Conservation (phyloP, 2,888 invertebrate genomes). For the Ecliptopera silaceata region DNA sequence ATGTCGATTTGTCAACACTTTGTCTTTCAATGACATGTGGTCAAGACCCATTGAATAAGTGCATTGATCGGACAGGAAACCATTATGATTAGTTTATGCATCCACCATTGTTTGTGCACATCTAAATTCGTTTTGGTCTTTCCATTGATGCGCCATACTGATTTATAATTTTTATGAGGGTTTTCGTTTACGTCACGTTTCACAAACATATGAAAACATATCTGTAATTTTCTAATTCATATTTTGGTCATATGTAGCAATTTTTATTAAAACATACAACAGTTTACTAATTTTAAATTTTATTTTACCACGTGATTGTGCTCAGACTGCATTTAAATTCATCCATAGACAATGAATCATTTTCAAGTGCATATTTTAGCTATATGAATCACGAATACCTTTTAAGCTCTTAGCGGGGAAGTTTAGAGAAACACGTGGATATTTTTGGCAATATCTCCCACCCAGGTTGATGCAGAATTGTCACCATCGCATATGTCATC, state of each 20-base stretch:
- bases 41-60: slow-evolving; percentile 36
- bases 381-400: slow-evolving; percentile 49
- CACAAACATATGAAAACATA: slow-evolving; percentile 9
- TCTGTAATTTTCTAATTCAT: too few species aligned
- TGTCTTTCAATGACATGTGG: slow-evolving; percentile 33
- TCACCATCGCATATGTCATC: slow-evolving; percentile 44
- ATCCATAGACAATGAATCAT: slow-evolving; percentile 39
- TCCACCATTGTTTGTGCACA: slow-evolving; percentile 35
- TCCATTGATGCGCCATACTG: slow-evolving; percentile 13
- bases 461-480: slow-evolving; percentile 61
- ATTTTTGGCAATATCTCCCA: slow-evolving; percentile 73
- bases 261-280: not conserved
- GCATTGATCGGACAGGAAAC: slow-evolving; percentile 40
- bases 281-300: not conserved
- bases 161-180: slow-evolving; percentile 6
- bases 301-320: slow-evolving; percentile 6
- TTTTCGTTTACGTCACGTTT: slow-evolving; percentile 9
- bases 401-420: slow-evolving; percentile 35
- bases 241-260: too few species aligned
- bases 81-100: slow-evolving; percentile 33
- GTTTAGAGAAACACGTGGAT: slow-evolving; percentile 39
- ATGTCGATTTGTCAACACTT: slow-evolving; percentile 34
- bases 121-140: slow-evolving; percentile 27
- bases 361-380: slow-evolving; percentile 38
- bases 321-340: slow-evolving; percentile 23